A percentile compares a stretch with the other conserved stretches of the same genome.
Conservation (phyloP, 35 echinoderm and acorn worm species). For the Amphiura filiformis region DNA sequence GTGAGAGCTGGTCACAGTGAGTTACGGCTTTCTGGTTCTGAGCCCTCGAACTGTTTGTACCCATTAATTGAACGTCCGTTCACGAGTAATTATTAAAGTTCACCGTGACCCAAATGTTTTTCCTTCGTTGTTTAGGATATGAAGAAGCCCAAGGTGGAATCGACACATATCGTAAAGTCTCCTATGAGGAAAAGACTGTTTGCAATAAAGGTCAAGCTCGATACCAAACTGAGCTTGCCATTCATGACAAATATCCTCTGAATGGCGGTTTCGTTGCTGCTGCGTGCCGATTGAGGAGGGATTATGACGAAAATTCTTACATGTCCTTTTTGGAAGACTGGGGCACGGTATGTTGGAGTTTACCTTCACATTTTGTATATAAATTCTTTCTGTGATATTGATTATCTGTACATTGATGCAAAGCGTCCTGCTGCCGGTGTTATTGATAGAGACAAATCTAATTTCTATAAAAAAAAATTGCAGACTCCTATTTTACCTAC, state of each 20-base stretch:
- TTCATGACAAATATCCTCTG: slow-evolving; percentile 17
- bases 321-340: slow-evolving; percentile 21
- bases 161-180: slow-evolving; percentile 4
- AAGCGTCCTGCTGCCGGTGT: too few relatives aligned
- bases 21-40: too few relatives aligned
- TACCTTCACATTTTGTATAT: too few relatives aligned
- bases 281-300: not conserved
- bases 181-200: slow-evolving; percentile 2
- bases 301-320: not conserved
- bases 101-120: too few relatives aligned
- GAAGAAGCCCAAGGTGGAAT: not conserved
- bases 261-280: slow-evolving; percentile 25
- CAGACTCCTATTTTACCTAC: too few relatives aligned
- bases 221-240: slow-evolving; percentile 24
- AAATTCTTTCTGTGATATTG: not conserved
- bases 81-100: too few relatives aligned
- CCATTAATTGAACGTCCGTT: too few relatives aligned
- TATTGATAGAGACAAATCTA: too few relatives aligned
- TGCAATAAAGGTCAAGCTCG: slow-evolving; percentile 19
- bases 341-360: slow-evolving; percentile 33
- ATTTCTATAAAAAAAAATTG: too few relatives aligned
- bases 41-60: too few relatives aligned
- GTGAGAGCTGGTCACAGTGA: too few relatives aligned
- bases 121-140: too few relatives aligned
- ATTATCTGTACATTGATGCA: not conserved